phyloP scores from a whole-genome alignment of 2,113 vertebrate genomes.

The Poeciliopsis prolifica region DNA sequence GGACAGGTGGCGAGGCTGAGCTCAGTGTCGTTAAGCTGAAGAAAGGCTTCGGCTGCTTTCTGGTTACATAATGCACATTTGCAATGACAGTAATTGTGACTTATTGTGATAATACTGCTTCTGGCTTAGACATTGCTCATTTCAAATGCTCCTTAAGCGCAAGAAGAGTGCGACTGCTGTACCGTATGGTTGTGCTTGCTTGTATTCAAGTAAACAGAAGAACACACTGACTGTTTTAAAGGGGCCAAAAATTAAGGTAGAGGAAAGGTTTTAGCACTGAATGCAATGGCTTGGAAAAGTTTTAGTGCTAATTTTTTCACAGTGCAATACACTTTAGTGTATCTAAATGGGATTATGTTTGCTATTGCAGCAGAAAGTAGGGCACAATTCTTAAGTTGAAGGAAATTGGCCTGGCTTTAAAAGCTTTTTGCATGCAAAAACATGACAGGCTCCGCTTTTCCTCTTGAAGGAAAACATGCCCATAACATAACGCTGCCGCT shows the following conservation, averaged over 20 bases:
- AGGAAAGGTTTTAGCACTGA: not conserved
- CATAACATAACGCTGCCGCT: not conserved
- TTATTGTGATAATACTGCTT: conserved; percentile 52
- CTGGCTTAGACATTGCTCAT: conserved; percentile 34
- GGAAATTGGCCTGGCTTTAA: not conserved
- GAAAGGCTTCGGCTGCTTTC: conserved; percentile 24
- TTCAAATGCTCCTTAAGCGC: conserved; percentile 27
- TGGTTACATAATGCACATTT: conserved; percentile 40
- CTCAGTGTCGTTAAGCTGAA: conserved; percentile 5
- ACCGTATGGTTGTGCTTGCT: conserved; percentile 3
- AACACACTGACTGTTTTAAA: conserved; percentile 7
- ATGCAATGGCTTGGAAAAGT: not conserved
- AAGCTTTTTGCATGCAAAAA: not conserved
- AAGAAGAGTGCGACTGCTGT: conserved; percentile 10
- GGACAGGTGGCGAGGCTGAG: conserved; percentile 37
- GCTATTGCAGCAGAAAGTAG: not conserved
- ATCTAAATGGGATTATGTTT: not conserved
- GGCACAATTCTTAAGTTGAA: not conserved
- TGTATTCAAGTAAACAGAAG: conserved; percentile 48
- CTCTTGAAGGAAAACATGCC: not conserved
- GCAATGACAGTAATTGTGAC: conserved; percentile 34
- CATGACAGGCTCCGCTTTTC: not conserved
- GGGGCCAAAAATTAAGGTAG: conserved; percentile 19
- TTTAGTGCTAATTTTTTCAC: no score
- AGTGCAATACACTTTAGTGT: not conserved